Base-by-base conservation (phyloP, 2,888 invertebrate species). In the Steinernema carpocapsae region DNA sequence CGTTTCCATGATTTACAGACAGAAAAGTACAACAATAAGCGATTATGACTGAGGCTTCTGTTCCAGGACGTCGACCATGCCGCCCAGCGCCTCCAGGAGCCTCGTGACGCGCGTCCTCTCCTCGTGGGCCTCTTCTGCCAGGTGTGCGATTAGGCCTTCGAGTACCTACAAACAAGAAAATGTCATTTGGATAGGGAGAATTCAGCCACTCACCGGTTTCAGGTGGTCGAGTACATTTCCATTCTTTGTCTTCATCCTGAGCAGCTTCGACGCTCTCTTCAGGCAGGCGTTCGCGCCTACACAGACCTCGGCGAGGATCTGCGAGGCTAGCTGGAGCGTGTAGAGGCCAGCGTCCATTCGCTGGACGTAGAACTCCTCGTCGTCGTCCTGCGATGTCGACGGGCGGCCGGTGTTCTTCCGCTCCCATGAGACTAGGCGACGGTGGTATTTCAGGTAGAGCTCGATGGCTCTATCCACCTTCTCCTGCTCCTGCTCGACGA, bases 401-500 rank as follows among this genome's bases (percentile, higher is more conserved):
- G 70, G 64, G 76, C 75, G 74, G 73, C 71, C 42, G 74, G 74
- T 71, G 81, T 82, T 59, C 76, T 48, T 48, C 78, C 78, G 71
- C 26, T 43, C 22, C 14, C 29, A 45, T 42, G 51, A 52, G 7
- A 45, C 17, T 42, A 32, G 29, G 37, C 51, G 26, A n/a, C 6
- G 17, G 14, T 71, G 19, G 77, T 87, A 99, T 88, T 97, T 96
- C 87, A 97, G 94, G 89, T 99, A 97, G 78, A 99, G 90, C 88
- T 99, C 99, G 88, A 99, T 90, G 56, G 99, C 90, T 77, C 99
- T 90, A 88, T 99, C 99, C 0, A 99, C 94, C 87, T 99, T 99
- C 88, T 97, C 97, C 85, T 94, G 93, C 88, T 99, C 97, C 87
- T 96, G 96, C 89, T 99, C 99, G 0, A 93, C 93, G 88, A 99